Evolutionary conservation across 2,797 vertebrate genomes (phyloP), one percentile per base, ranked within the genome.

Genomic region (Myotis vivesi): DNA sequence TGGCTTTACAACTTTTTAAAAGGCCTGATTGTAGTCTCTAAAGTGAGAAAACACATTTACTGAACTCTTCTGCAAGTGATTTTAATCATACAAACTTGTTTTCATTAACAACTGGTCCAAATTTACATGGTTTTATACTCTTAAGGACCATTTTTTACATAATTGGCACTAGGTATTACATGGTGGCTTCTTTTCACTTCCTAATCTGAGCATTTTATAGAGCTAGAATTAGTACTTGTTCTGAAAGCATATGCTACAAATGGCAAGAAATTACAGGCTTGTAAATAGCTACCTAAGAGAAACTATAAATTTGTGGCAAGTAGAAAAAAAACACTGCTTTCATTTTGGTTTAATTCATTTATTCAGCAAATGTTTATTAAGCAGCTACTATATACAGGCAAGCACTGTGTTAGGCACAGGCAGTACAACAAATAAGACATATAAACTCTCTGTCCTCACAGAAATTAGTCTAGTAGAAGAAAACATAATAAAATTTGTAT

Each of bases 321-420:
- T 15, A 82, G 85, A 64, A 86, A 95, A 95, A 93, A 30, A 91
- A 73, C 5, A 36, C 25, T 83, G 36, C 25, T 91, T 86, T 95
- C 30, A 49, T 76, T 92, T 93, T 79, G 80, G 80, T 89, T 92
- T 76, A 68, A 83, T 51, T 81, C 13, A 81, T 68, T 81, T 79
- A 86, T 59, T 55, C n/a, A 79, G 46, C 25, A 92, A 73, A 13
- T 73, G 49, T 68, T 95, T 86, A 79, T 62, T 88, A 85, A 94
- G 57, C 20, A 91, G 6, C 66, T 93, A 87, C 20, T 76, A 53
- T 36, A 85, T 73, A 57, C 1, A 91, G 73, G 38, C 55, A 95
- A 95, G 55, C 59, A 68, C 28, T 38, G 7, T 55, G n/a, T 36
- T 71, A 93, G 83, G 44, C 33, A 85, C 2, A 59, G 25, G 55